phyloP scores from a whole-genome alignment of 2,797 vertebrate species.

The Geotrypetes seraphini region DNA sequence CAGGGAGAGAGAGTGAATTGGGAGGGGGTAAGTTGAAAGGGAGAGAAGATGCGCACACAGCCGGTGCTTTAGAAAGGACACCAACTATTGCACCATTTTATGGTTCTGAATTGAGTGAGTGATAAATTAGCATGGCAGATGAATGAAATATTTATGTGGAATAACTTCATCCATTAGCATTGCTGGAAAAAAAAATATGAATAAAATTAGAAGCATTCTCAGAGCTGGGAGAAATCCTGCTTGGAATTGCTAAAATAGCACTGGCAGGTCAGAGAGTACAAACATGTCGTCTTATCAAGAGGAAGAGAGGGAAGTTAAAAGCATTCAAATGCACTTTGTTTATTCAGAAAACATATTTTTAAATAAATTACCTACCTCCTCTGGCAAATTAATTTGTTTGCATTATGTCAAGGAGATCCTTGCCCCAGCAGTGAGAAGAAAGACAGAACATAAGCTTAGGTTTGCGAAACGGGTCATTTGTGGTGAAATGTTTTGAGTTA shows the following conservation, averaged over 20 bases:
- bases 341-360: not conserved
- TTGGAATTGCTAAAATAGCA: not conserved
- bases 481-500: no score
- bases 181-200: constrained; percentile 14
- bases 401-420: not conserved
- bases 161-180: constrained; percentile 23
- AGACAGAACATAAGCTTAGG: no score
- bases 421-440: not conserved
- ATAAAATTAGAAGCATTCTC: not conserved
- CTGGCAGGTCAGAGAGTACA: rapidly evolving
- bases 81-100: constrained; percentile 26
- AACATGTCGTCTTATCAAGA: not conserved
- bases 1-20: no score
- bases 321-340: constrained; percentile 5
- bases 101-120: constrained; percentile 10
- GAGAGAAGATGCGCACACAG: not conserved
- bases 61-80: not conserved
- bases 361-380: constrained; percentile 14
- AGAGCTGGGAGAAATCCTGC: not conserved
- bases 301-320: not conserved
- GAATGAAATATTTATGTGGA: constrained; percentile 48
- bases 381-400: constrained; percentile 7
- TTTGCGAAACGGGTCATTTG: no score
- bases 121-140: constrained; percentile 34
- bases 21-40: not conserved